Evolutionary conservation across 2,888 invertebrate genomes (phyloP), one percentile per base, ranked within the genome.

Genomic region (Cataglyphis rosenhaueri): DNA sequence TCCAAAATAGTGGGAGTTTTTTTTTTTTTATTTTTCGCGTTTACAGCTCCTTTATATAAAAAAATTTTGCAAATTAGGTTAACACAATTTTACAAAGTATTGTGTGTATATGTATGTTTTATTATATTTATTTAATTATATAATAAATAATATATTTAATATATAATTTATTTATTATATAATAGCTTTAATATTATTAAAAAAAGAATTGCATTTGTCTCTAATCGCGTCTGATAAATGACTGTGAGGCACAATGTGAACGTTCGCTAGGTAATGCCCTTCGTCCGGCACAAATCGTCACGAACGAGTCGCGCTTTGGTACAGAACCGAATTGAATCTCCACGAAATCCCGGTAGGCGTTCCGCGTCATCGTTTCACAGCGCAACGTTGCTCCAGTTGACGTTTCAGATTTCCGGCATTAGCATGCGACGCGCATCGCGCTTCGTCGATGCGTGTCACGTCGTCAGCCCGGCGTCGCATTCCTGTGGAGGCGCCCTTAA

Each of bases 361-460:
- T 84, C 85, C 82, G 87, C 81, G 87, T 81, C 86, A 82, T 81
- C 86, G 85, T 85, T 83, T 85, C 85, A 85, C 85, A 85, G 76
- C 83, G 85, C 86, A 85, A 79, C 85, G 91, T 84, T 89, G 90
- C 89, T 88, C 87, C 85, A 86, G 91, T 93, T 92, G 93, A 92
- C 93, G 90, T 91, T 92, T 92, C 92, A 91, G 92, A 93, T 93
- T 93, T 93, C 89, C 88, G 82, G 87, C 92, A 93, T 93, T 93
- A 92, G 93, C 93, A 93, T 93, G 93, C 93, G 87, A 85, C 87
- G 90, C 85, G 90, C 87, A 90, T 88, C 89, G 88, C 88, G 84
- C 82, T 83, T 88, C 87, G 90, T 87, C 91, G 90, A 93, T 93
- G 93, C 93, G 91, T 91, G 92, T 93, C 93, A 93, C 93, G 93